These are phyloP conservation scores for Pedionomus torquatus DNA, from an alignment of 2,113 vertebrate species.

Conservation along the genomic window DNA sequence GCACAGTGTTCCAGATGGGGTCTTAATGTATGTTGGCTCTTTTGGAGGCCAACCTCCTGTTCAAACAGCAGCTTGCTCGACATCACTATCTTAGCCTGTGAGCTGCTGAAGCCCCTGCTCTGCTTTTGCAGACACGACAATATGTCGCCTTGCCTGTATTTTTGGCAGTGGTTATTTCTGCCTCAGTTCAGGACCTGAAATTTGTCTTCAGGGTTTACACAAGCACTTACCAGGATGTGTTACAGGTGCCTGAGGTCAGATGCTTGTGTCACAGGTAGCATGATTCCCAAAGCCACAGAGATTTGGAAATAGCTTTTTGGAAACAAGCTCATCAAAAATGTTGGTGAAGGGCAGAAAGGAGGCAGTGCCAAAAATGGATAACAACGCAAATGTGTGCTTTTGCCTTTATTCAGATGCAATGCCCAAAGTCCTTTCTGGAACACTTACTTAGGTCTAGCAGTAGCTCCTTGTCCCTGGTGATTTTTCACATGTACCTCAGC, in stretches of 20 bases:
- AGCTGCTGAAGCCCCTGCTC: background rate
- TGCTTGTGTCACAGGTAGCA: background rate
- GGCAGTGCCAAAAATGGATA: background rate
- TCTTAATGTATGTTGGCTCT: fast-evolving
- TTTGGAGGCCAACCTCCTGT: background rate
- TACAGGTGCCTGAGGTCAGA: fast-evolving
- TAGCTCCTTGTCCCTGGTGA: fast-evolving
- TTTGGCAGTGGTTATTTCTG: background rate
- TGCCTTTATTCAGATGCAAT: background rate
- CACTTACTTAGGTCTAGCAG: background rate
- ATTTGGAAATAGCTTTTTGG: background rate
- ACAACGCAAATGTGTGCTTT: background rate
- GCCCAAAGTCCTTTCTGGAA: background rate
- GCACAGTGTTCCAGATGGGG: background rate
- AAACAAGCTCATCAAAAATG: background rate
- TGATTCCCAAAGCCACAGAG: background rate
- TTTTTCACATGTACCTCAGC: background rate
- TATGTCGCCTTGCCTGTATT: fast-evolving
- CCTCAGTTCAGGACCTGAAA: background rate
- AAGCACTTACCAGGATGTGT: background rate
- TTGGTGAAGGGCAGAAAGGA: background rate
- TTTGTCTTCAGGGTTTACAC: background rate
- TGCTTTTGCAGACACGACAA: background rate
- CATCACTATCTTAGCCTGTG: background rate
- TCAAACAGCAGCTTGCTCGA: background rate